Percentiles rank a stretch among this genome's conserved stretches.
phyloP scores from a whole-genome alignment of 2,113 vertebrate genomes.

The Accipiter cooperii region DNA sequence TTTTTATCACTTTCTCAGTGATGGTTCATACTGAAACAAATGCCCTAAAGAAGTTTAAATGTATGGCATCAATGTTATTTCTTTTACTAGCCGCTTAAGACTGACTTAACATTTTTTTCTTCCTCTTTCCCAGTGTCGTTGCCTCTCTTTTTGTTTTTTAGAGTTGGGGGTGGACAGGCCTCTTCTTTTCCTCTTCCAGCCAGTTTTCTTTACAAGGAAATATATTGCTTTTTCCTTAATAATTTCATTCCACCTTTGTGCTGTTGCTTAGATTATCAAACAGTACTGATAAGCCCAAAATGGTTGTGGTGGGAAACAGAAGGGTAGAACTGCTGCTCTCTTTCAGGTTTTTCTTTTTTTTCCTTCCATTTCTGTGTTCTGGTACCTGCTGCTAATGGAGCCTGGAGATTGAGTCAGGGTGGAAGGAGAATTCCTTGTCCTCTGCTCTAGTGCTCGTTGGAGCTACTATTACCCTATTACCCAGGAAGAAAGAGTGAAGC shows the following conservation, averaged over 20 bases:
- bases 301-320: neutral
- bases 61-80: neutral
- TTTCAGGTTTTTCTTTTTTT: neutral
- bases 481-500: neutral
- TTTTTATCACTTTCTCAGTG: neutral
- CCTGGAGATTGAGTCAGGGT: neutral
- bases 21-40: neutral
- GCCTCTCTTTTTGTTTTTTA: neutral
- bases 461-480: neutral
- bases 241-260: neutral
- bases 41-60: neutral
- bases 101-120: neutral
- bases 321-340: neutral
- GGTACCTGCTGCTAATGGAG: neutral
- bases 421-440: neutral
- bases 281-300: neutral
- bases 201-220: neutral
- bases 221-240: neutral
- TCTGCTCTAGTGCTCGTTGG: neutral
- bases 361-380: neutral
- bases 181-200: neutral
- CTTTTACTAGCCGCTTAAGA: neutral
- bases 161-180: neutral
- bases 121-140: neutral
- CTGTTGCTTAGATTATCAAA: neutral